Conservation (phyloP, 2,113 vertebrate species). For the Hyaena hyaena region DNA sequence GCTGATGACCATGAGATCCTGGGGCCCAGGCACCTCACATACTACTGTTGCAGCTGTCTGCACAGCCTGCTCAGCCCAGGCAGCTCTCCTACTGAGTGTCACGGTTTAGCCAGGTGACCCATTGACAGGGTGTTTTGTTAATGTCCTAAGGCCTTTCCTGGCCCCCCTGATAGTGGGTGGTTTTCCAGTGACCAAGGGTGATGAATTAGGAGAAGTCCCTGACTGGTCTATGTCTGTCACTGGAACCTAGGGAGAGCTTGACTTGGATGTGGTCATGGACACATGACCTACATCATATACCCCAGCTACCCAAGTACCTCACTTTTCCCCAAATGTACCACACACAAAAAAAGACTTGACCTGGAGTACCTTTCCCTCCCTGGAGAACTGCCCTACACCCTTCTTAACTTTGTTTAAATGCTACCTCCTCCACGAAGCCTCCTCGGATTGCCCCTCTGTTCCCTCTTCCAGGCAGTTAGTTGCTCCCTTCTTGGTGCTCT, state of each 20-base stretch:
- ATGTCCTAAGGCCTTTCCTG: not conserved
- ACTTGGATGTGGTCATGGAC: not conserved
- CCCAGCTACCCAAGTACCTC: not conserved
- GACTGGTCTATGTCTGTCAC: not conserved
- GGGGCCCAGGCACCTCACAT: not conserved
- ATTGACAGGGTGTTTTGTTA: not conserved
- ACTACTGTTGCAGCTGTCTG: not conserved
- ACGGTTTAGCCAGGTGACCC: not conserved
- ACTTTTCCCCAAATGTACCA: not conserved
- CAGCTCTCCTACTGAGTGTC: not conserved
- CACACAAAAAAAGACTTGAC: not conserved
- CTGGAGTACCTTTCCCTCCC: not conserved
- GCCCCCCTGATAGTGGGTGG: not conserved
- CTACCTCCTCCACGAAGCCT: not conserved
- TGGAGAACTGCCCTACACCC: not conserved
- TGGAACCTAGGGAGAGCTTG: not conserved
- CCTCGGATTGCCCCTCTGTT: not conserved
- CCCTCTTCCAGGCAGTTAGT: not conserved
- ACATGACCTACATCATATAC: not conserved
- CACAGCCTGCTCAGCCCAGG: not conserved
- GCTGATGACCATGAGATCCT: not conserved
- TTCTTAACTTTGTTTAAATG: conserved; percentile 6
- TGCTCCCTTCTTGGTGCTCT: not conserved
- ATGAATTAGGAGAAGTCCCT: not conserved
- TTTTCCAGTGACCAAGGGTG: not conserved